phyloP scores from a whole-genome alignment of 2,113 vertebrate genomes.

The Pygoscelis antarcticus region DNA sequence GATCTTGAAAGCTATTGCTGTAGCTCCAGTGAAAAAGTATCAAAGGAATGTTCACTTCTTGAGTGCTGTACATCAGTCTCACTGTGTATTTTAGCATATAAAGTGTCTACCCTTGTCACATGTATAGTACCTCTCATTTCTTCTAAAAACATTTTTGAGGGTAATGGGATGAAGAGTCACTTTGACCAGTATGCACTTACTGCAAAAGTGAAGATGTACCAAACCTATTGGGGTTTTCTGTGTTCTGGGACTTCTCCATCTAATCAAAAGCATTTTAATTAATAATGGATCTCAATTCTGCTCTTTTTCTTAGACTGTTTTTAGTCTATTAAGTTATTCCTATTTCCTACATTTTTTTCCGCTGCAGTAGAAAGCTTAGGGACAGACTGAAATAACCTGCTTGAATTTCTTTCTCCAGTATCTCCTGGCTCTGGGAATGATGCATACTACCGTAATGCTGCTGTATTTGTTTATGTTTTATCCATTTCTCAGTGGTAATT shows the following conservation, averaged over 20 bases:
- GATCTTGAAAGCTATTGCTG: not conserved
- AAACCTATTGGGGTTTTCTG: not conserved
- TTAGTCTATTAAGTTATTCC: not conserved
- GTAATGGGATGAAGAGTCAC: not conserved
- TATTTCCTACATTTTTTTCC: not conserved
- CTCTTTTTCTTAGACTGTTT: not conserved
- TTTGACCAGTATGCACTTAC: not conserved
- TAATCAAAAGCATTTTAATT: constrained; percentile 13
- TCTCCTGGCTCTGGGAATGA: not conserved
- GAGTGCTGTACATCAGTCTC: not conserved
- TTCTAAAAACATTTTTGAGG: constrained; percentile 8
- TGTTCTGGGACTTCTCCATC: not conserved
- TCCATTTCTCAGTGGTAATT: not conserved
- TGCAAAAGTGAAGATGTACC: not conserved
- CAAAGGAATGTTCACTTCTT: not conserved
- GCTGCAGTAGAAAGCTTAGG: not conserved
- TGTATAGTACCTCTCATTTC: not conserved
- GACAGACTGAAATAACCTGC: not conserved
- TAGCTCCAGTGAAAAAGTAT: not conserved
- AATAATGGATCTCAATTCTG: not conserved
- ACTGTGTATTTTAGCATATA: not conserved
- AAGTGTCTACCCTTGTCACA: not conserved
- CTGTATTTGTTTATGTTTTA: not conserved
- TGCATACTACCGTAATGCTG: not conserved
- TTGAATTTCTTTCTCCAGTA: not conserved